Evolutionary conservation across 2,113 vertebrate species (phyloP).

Genomic region (Physeter macrocephalus): DNA sequence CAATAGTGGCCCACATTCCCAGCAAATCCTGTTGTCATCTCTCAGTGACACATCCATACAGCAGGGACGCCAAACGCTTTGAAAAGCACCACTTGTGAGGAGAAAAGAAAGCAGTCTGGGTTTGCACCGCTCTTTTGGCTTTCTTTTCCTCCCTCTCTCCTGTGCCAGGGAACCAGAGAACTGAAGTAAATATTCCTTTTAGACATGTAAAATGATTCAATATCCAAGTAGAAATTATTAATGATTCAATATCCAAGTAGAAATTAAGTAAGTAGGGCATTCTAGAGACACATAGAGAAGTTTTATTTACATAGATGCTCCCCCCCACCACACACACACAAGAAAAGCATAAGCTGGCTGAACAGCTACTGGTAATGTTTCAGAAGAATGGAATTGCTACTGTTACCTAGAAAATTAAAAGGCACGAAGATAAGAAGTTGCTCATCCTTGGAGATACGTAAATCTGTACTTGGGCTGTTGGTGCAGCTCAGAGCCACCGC

Average conservation of each 20-base stretch:
- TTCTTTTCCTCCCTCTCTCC: background rate
- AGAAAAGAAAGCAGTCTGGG: slow-evolving; percentile 22
- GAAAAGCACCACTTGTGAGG: slow-evolving; percentile 51
- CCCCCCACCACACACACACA: background rate
- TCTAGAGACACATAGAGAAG: background rate
- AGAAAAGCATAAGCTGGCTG: background rate
- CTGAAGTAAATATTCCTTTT: background rate
- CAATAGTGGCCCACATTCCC: slow-evolving; percentile 95
- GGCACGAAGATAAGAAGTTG: background rate
- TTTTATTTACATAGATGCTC: background rate
- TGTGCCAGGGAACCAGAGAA: background rate
- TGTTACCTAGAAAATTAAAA: background rate
- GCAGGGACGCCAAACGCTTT: slow-evolving; percentile 32
- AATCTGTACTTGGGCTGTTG: background rate
- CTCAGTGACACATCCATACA: slow-evolving; percentile 72
- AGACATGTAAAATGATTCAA: background rate
- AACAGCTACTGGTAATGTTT: background rate
- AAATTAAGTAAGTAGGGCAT: background rate
- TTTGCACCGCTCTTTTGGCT: background rate
- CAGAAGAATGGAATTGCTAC: background rate
- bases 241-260: too few relatives aligned
- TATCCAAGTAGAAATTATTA: background rate
- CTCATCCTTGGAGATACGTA: background rate
- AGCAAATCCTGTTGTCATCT: slow-evolving; percentile 89
- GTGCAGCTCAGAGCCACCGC: background rate